Conservation (phyloP, 1,140 invertebrate species). For the Elymnias hypermnestra region DNA sequence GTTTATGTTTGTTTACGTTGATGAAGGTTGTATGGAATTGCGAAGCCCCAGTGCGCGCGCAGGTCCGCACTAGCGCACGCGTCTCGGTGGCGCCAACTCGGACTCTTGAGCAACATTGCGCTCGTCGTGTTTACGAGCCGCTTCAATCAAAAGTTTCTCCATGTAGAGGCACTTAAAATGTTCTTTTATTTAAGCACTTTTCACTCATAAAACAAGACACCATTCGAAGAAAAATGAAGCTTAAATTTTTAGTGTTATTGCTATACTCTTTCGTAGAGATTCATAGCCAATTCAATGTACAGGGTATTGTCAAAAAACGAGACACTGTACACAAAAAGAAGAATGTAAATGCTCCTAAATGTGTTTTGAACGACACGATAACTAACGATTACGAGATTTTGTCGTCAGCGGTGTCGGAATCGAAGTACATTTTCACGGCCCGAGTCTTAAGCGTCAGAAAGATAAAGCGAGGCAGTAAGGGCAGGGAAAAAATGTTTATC, state of each 20-base stretch:
- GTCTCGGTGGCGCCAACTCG: conserved; percentile 65
- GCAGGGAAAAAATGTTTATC: conserved; percentile 56
- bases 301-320: conserved; percentile 47
- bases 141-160: conserved; percentile 45
- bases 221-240: conserved; percentile 53
- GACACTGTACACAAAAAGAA: conserved; percentile 53
- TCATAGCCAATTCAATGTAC: conserved; percentile 43
- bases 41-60: conserved; percentile 67
- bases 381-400: conserved; percentile 72
- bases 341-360: conserved; percentile 61
- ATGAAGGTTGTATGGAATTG: conserved; percentile 71
- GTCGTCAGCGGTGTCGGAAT: conserved; percentile 67
- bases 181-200: conserved; percentile 27
- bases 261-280: conserved; percentile 46
- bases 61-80: conserved; percentile 67
- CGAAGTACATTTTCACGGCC: conserved; percentile 69
- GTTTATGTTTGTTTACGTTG: conserved; percentile 65
- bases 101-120: conserved; percentile 54
- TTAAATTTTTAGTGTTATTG: conserved; percentile 54
- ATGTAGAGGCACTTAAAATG: conserved; percentile 43
- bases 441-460: conserved; percentile 66
- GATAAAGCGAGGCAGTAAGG: conserved; percentile 55
- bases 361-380: conserved; percentile 70
- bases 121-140: conserved; percentile 45
- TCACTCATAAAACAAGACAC: conserved; percentile 14